Evolutionary conservation across 2,797 vertebrate species (phyloP).

Genomic region (Cirrhinus molitorella): DNA sequence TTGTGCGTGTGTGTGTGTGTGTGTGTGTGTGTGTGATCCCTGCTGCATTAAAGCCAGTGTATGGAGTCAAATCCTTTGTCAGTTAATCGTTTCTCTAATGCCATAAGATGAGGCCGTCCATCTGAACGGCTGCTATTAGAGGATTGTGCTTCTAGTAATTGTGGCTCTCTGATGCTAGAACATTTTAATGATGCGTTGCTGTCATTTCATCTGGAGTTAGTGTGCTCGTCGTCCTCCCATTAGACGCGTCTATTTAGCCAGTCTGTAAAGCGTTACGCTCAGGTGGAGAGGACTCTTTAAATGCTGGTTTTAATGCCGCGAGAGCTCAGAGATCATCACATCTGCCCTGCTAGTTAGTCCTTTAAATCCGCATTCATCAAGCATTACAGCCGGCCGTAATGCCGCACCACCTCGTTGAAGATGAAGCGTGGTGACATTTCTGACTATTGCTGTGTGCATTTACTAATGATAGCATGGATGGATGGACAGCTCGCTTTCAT

Average conservation of each 20-base stretch:
- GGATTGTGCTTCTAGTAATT: constrained; percentile 73
- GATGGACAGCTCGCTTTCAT: neutral
- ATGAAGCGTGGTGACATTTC: constrained; percentile 31
- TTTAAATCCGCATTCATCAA: constrained; percentile 15
- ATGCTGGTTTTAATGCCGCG: constrained; percentile 2
- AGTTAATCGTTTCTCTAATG: constrained; percentile 74
- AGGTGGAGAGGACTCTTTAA: constrained; percentile 38
- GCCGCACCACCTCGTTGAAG: neutral
- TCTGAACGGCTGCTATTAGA: constrained; percentile 65
- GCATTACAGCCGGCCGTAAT: neutral
- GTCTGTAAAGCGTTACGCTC: neutral
- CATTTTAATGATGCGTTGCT: constrained; percentile 53
- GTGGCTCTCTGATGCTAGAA: constrained; percentile 60
- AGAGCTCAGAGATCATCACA: neutral
- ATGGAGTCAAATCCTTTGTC: constrained; percentile 72
- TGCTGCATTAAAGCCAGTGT: constrained; percentile 65
- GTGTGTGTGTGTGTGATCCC: constrained; percentile 51
- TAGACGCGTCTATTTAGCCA: constrained; percentile 34
- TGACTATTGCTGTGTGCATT: neutral
- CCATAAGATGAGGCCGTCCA: constrained; percentile 59
- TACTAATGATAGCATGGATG: neutral
- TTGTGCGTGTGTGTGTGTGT: neutral
- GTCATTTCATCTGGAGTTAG: constrained; percentile 58
- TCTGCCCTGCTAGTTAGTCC: neutral
- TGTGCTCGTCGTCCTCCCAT: constrained; percentile 26